Base-by-base conservation (phyloP, 2,888 invertebrate genomes). In the Cenopis cana region DNA sequence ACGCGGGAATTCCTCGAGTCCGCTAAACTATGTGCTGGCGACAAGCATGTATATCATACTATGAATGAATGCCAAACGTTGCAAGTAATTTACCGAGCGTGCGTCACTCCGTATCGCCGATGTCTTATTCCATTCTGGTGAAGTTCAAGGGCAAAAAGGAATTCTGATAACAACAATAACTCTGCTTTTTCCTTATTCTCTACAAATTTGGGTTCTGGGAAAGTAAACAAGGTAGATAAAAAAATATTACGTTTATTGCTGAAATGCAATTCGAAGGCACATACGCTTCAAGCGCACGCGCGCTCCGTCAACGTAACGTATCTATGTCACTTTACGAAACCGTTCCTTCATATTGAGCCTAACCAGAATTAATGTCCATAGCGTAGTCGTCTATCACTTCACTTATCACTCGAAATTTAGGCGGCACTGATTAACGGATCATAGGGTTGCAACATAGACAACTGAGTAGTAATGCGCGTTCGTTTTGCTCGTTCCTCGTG, bases 221-320 rank as follows among this genome's bases (percentile, higher is more conserved):
- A 82, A 83, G 79, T 76, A 82, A 86, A 81, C 78, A 79, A 83
- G 83, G 83, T 78, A 81, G 81, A 78, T 81, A 78, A 84, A 86
- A n/a, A 91, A 90, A 89, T 86, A 90, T 91, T 89, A 93, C 93
- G 92, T 93, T 93, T 93, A 93, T 93, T 93, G 93, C 91, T 79
- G 76, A 79, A 83, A 81, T 80, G 92, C 93, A 93, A 93, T 93
- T 90, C 92, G 91, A 90, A 92, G 91, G 93, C 93, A 93, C 92
- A 93, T 91, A 90, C 89, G 79, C 72, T 29, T 17, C 49, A 62
- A 80, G 79, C 83, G 89, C 89, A 91, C 91, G 92, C 93, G 92
- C 91, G 78, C 91, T 85, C 88, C 92, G 93, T 88, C 92, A 92
- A 93, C 93, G 91, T 91, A 89, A 91, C 84, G 77, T 81, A 82